These are phyloP conservation scores for Synanthedon vespiformis DNA, from an alignment of 2,888 invertebrate species.

Conservation along the genomic window DNA sequence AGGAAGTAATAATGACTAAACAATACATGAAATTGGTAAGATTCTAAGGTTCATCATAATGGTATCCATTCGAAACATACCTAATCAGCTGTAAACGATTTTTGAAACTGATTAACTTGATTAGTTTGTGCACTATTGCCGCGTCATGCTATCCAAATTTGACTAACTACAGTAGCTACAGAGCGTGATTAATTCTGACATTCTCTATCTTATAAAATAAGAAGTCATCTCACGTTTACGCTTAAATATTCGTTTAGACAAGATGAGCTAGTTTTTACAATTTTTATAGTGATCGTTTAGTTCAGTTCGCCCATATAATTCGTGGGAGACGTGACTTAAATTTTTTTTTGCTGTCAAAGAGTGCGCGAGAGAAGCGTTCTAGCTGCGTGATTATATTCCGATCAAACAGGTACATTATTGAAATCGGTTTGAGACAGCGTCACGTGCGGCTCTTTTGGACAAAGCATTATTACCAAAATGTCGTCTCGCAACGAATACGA, in stretches of 20 bases:
- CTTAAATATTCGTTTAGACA: slow-evolving; percentile 36
- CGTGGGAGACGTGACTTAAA: slow-evolving; percentile 57
- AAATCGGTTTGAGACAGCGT: slow-evolving; percentile 27
- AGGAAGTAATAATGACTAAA: too few species aligned
- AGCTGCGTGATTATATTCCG: slow-evolving; percentile 46
- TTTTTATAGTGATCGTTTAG: slow-evolving; percentile 42
- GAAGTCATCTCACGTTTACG: slow-evolving; percentile 36
- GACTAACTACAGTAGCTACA: slow-evolving; percentile 22
- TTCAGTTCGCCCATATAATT: slow-evolving; percentile 52
- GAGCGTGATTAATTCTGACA: slow-evolving; percentile 47
- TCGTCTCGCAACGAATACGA: not conserved
- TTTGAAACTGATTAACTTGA: not conserved
- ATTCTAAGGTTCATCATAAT: too few species aligned
- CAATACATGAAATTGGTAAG: too few species aligned
- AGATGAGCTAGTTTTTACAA: slow-evolving; percentile 51
- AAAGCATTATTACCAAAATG: not conserved
- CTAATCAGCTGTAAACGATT: not conserved
- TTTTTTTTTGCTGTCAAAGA: slow-evolving; percentile 29
- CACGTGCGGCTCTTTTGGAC: slow-evolving; percentile 22
- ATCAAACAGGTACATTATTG: slow-evolving; percentile 46
- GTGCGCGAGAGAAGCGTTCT: slow-evolving; percentile 27
- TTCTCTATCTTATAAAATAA: slow-evolving; percentile 39
- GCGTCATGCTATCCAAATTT: slow-evolving; percentile 30
- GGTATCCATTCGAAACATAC: too few species aligned
- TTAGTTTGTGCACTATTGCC: slow-evolving; percentile 8